Percentiles rank a stretch among this genome's conserved stretches.
These are phyloP conservation scores for Xenops minutus DNA, from an alignment of 2,797 vertebrate genomes.

Conservation along the genomic window DNA sequence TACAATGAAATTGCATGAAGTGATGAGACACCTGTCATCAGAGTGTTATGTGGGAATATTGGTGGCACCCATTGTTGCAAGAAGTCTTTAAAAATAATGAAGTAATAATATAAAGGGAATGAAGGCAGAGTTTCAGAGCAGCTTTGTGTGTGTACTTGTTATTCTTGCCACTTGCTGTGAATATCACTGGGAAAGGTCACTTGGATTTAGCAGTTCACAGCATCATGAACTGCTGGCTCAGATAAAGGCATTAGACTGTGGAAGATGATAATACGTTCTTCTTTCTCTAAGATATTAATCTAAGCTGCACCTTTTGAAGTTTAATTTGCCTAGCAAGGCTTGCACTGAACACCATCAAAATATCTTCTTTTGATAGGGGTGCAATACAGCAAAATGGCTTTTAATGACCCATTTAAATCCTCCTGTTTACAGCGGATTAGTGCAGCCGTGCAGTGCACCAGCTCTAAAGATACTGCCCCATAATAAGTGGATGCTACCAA, in stretches of 20 bases:
- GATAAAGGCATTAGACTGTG: slow-evolving; percentile 63
- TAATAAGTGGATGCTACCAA: not conserved
- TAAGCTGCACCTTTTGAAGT: slow-evolving; percentile 36
- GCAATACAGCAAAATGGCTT: not conserved
- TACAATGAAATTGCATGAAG: not conserved
- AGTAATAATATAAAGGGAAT: slow-evolving; percentile 9
- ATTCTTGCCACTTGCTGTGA: slow-evolving; percentile 63
- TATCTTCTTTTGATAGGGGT: not conserved
- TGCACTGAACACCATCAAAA: slow-evolving; percentile 1
- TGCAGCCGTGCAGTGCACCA: not conserved
- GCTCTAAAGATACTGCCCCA: not conserved
- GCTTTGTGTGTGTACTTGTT: not conserved
- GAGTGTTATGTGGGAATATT: not conserved
- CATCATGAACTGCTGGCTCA: slow-evolving; percentile 60
- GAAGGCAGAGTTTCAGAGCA: not conserved
- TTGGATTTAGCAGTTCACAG: slow-evolving; percentile 52
- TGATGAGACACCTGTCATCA: not conserved
- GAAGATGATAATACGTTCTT: slow-evolving; percentile 51
- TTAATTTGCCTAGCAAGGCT: slow-evolving; percentile 37
- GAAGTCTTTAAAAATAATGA: slow-evolving; percentile 58
- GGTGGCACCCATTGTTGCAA: not conserved
- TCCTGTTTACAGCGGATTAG: not conserved
- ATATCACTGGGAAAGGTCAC: slow-evolving; percentile 69
- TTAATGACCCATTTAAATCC: not conserved
- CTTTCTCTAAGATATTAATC: slow-evolving; percentile 44